These are phyloP conservation scores for Spicauda simplicius DNA, from an alignment of 2,888 invertebrate species.

Conservation along the genomic window DNA sequence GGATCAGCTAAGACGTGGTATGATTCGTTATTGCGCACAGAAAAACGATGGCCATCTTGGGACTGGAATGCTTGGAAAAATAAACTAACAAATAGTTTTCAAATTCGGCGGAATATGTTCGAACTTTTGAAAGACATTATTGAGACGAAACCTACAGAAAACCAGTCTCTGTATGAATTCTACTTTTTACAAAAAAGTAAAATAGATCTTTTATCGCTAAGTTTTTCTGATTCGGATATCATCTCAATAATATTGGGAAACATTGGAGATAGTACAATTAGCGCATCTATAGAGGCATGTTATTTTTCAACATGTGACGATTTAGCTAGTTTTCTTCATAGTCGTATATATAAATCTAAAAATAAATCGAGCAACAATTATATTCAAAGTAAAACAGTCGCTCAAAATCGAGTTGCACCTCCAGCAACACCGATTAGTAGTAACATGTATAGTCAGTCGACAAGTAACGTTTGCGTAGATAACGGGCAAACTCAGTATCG, in stretches of 20 bases:
- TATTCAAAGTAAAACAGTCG: too few species aligned
- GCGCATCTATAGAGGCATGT: conserved; percentile 42
- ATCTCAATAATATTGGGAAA: too few species aligned
- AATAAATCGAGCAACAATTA: too few species aligned
- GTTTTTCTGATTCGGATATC: too few species aligned
- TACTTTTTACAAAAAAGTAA: conserved; percentile 43
- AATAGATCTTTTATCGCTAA: conserved; percentile 39
- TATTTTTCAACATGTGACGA: conserved; percentile 39
- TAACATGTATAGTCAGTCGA: too few species aligned
- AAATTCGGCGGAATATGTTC: background rate
- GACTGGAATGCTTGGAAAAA: background rate
- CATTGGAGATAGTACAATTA: conserved; percentile 39
- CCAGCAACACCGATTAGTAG: too few species aligned
- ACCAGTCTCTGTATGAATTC: conserved; percentile 44
- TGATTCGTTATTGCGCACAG: conserved; percentile 38
- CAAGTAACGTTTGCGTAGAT: too few species aligned
- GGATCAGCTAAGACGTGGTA: conserved; percentile 41
- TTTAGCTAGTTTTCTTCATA: conserved; percentile 23
- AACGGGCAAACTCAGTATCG: too few species aligned
- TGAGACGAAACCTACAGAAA: conserved; percentile 36
- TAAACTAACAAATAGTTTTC: background rate
- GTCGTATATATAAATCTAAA: background rate
- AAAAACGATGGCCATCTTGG: conserved; percentile 39
- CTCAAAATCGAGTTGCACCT: too few species aligned
- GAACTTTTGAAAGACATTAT: conserved; percentile 30